phyloP scores from a whole-genome alignment of 2,113 vertebrate genomes.

The Phalacrocorax carbo region DNA sequence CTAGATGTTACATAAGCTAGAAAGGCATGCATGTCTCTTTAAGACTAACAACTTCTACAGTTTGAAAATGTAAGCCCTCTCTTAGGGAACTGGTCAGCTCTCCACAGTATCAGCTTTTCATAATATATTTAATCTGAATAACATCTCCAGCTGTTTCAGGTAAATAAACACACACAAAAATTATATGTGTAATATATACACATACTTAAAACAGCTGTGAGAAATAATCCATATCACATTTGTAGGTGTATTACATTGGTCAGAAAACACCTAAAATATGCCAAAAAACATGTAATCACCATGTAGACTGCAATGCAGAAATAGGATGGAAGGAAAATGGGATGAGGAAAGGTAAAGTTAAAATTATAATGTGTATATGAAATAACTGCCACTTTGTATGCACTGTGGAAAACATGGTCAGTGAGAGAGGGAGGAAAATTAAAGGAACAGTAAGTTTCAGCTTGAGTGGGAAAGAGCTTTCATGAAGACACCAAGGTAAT shows the following conservation, averaged over 20 bases:
- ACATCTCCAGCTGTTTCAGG: not conserved
- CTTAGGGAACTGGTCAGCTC: not conserved
- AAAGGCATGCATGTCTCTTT: not conserved
- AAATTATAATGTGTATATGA: not conserved
- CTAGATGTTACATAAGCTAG: not conserved
- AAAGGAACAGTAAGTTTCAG: not conserved
- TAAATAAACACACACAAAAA: not conserved
- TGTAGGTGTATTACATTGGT: not conserved
- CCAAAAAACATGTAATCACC: not conserved
- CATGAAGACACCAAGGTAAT: not conserved
- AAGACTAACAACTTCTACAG: not conserved
- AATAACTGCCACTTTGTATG: not conserved
- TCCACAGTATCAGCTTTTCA: not conserved
- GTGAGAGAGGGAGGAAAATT: not conserved
- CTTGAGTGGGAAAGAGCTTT: not conserved
- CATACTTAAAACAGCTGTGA: not conserved
- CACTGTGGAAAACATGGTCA: not conserved
- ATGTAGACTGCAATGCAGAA: not conserved
- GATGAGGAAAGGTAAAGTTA: not conserved
- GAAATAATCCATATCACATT: not conserved
- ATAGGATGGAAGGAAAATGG: not conserved
- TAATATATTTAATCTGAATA: not conserved
- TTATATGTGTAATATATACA: too few species aligned
- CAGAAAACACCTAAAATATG: not conserved
- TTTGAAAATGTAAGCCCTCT: not conserved